A percentile compares a stretch with the other conserved stretches of the same genome.
Conservation (phyloP, 2,113 vertebrate genomes). For the Triplophysa rosa region DNA sequence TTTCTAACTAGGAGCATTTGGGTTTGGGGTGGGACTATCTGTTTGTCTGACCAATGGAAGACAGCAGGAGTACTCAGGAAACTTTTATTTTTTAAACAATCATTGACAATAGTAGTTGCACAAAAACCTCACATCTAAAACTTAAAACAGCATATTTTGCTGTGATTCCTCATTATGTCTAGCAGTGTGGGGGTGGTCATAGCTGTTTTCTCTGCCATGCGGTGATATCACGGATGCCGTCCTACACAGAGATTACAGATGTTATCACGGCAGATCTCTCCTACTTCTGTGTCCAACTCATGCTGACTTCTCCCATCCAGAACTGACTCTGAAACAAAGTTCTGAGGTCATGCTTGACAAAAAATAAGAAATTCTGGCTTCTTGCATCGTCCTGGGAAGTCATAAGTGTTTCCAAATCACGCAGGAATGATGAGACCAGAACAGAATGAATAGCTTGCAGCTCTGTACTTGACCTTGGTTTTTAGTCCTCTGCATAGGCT, state of each 20-base stretch:
- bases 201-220: constrained; percentile 25
- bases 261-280: constrained; percentile 25
- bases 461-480: constrained; percentile 40
- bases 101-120: too few species aligned
- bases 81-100: too few species aligned
- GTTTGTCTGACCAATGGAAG: too few species aligned
- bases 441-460: not conserved
- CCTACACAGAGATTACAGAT: constrained; percentile 43
- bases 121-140: not conserved
- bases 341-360: not conserved
- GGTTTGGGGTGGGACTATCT: too few species aligned
- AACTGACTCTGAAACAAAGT: not conserved
- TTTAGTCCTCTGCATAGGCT: constrained; percentile 23
- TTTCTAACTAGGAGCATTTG: too few species aligned
- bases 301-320: constrained; percentile 2
- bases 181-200: not conserved
- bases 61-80: too few species aligned
- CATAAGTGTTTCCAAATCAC: not conserved
- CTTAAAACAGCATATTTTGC: not conserved
- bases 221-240: constrained; percentile 25
- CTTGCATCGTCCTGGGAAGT: not conserved
- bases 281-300: constrained; percentile 40
- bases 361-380: not conserved
- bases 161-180: not conserved
- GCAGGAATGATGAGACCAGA: not conserved